Percentiles rank a stretch among this genome's conserved stretches.
phyloP scores from a whole-genome alignment of 2,888 invertebrate genomes.

The Drosophila histrio region DNA sequence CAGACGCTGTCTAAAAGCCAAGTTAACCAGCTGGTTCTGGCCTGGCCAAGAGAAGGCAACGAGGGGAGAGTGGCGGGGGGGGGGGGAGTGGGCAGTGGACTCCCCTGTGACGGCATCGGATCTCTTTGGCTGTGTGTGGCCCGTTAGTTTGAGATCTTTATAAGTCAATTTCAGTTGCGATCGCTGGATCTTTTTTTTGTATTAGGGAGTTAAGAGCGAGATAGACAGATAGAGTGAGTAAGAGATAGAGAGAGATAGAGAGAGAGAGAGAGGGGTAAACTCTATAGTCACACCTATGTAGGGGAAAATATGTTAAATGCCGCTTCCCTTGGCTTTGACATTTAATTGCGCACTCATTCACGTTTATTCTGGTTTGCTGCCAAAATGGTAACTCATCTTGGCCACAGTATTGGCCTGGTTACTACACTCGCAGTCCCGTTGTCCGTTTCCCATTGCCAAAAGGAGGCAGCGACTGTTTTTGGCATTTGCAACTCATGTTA shows the following conservation, averaged over 20 bases:
- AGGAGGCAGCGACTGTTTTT: constrained; percentile 47
- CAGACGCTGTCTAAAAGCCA: constrained; percentile 34
- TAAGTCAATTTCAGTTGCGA: constrained; percentile 64
- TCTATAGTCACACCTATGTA: background rate
- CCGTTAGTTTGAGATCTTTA: constrained; percentile 79
- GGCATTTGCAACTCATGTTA: constrained; percentile 81
- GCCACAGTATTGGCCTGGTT: background rate
- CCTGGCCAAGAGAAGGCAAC: background rate
- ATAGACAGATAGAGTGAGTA: background rate
- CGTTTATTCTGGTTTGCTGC: constrained; percentile 41
- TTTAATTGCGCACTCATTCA: constrained; percentile 46
- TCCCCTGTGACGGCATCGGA: constrained; percentile 49
- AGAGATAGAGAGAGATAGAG: background rate
- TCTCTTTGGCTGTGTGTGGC: constrained; percentile 69
- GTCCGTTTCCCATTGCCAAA: background rate
- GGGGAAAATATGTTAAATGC: background rate
- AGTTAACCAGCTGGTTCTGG: constrained; percentile 46
- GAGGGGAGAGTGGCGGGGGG: background rate
- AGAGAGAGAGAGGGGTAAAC: background rate
- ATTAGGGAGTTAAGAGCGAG: background rate
- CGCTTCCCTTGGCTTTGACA: constrained; percentile 1
- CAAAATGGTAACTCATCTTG: constrained; percentile 54
- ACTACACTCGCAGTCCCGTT: constrained; percentile 12
- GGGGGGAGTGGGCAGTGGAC: constrained; percentile 30
- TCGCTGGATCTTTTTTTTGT: background rate